Evolutionary conservation across 2,113 vertebrate genomes (phyloP).

Genomic region (Smithornis capensis): DNA sequence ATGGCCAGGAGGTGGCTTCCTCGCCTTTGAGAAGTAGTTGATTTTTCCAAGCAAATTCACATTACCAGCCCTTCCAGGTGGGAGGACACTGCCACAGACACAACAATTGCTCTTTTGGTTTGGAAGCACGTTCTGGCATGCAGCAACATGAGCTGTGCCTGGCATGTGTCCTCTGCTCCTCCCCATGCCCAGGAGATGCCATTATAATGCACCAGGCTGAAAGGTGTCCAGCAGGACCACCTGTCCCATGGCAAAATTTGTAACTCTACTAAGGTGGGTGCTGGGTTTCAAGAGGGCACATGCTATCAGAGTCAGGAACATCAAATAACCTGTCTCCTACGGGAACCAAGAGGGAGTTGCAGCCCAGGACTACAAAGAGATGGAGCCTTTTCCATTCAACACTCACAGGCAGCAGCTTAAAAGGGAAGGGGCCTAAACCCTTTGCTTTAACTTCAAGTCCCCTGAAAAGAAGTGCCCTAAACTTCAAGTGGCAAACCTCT

Average conservation of each 20-base stretch:
- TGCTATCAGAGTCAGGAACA: neutral
- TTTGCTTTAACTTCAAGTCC: neutral
- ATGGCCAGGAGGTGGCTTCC: neutral
- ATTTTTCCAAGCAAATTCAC: neutral
- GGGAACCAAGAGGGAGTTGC: neutral
- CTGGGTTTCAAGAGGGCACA: neutral
- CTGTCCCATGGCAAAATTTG: neutral
- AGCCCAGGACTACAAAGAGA: neutral
- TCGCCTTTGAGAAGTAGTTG: neutral
- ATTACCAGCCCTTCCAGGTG: neutral
- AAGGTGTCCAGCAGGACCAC: accelerated
- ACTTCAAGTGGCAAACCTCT: neutral
- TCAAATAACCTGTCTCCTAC: neutral
- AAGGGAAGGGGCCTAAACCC: neutral
- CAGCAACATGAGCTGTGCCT: neutral
- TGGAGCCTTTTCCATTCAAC: neutral
- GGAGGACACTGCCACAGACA: neutral
- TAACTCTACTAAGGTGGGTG: neutral
- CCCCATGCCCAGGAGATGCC: neutral
- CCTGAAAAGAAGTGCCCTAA: neutral
- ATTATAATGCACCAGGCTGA: neutral
- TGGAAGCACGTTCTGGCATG: neutral
- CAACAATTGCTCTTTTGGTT: neutral
- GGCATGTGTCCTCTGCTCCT: neutral
- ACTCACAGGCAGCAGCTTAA: neutral